Evolutionary conservation across 2,888 invertebrate species (phyloP), one percentile per base, ranked within the genome.

Genomic region (Elmis aenea): DNA sequence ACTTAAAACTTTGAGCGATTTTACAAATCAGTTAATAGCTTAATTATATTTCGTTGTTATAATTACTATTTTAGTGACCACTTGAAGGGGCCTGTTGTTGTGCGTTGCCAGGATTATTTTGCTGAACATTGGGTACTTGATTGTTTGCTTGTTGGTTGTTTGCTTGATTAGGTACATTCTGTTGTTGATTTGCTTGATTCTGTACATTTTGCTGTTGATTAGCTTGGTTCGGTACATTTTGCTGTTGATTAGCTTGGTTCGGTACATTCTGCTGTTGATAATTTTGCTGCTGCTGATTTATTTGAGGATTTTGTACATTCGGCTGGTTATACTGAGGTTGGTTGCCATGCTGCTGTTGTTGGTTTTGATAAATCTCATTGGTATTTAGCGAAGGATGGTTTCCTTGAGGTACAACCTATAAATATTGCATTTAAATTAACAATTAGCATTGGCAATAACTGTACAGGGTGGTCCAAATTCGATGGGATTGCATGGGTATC

Each of bases 151-250:
- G 57, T 16, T 48, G 50, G 11, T 27, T 13, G 4, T 10, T 5
- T n/a, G n/a, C n/a, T 26, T 48, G 46, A 24, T 53, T 32, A 13
- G 34, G 54, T 33, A 39, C 50, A 30, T 39, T 50, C 13, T 36
- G 52, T 21, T 54, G 58, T 23, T 55, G 59, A 26, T 55, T 52
- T 21, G 50, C 51, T 25, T 50, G 51, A 31, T 54, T 36, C n/a
- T 22, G 8, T 46, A 50, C 3, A 42, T 39, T 50, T 33, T 57
- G 54, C 6, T 37, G 46, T 33, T 47, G 52, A 39, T 47, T 52
- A 2, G 24, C 42, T 8, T 51, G 33, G 10, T 12, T 11, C 11
- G 21, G 8, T 46, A 50, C 3, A 42, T 39, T 50, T 33, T 57
- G 54, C 6, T 37, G 46, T 33, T 47, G 52, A 39, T 47, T 52